A percentile compares a stretch with the other conserved stretches of the same genome.
phyloP scores from a whole-genome alignment of 2,888 invertebrate genomes.

The Nomada lathburiana region DNA sequence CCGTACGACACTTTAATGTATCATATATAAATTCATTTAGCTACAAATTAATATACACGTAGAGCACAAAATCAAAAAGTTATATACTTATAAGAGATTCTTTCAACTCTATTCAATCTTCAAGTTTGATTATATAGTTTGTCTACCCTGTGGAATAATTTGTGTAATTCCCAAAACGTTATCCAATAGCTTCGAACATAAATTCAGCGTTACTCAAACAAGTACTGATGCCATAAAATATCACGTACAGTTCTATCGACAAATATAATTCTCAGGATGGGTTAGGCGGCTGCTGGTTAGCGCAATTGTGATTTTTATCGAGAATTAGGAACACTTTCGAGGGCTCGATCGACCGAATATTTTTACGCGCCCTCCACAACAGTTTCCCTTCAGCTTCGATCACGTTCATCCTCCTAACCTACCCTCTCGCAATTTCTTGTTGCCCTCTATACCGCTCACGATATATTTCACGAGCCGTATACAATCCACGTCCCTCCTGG shows the following conservation, averaged over 20 bases:
- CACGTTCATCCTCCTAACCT: slow-evolving; percentile 15
- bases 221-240: neutral
- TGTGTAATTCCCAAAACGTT: neutral
- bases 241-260: slow-evolving; percentile 1
- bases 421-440: slow-evolving; percentile 4
- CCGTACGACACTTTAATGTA: neutral
- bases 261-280: slow-evolving; percentile 40
- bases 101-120: no score
- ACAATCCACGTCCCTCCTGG: slow-evolving; percentile 65
- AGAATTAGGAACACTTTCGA: slow-evolving; percentile 62
- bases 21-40: no score
- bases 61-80: neutral
- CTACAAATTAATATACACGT: no score
- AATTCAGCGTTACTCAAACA: neutral
- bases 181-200: neutral
- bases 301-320: slow-evolving; percentile 56
- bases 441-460: slow-evolving; percentile 45
- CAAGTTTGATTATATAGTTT: no score
- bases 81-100: neutral
- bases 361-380: slow-evolving; percentile 37
- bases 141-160: neutral
- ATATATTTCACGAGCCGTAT: slow-evolving; percentile 68
- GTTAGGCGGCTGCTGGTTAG: slow-evolving; percentile 31
- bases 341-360: slow-evolving; percentile 51
- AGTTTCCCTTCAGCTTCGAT: neutral